These are phyloP conservation scores for Perdita meconis DNA, from an alignment of 2,888 invertebrate species.

Conservation along the genomic window DNA sequence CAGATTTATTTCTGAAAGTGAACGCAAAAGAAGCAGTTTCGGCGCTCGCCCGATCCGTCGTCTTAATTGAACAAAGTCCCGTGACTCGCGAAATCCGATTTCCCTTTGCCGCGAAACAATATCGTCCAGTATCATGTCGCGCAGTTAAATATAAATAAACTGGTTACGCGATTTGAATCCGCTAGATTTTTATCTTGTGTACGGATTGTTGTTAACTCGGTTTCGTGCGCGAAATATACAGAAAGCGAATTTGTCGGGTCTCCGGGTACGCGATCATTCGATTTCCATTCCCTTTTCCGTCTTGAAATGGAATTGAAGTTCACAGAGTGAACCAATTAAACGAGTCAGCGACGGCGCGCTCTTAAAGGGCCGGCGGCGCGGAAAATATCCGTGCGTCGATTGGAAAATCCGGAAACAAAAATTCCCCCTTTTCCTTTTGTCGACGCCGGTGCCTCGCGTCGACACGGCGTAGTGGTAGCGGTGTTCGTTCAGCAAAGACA, in stretches of 20 bases:
- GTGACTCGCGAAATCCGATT: too few relatives aligned
- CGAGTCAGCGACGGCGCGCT: conserved; percentile 4
- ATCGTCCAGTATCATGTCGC: too few relatives aligned
- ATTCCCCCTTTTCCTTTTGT: neutral
- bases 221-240: neutral
- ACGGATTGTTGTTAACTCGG: too few relatives aligned
- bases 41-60: too few relatives aligned
- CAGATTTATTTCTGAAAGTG: neutral
- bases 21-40: too few relatives aligned
- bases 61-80: too few relatives aligned
- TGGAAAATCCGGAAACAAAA: neutral
- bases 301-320: conserved; percentile 14
- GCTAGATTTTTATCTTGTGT: too few relatives aligned
- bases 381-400: conserved; percentile 3
- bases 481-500: conserved; percentile 6
- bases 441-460: neutral
- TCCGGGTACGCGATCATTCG: conserved; percentile 18
- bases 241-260: neutral
- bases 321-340: conserved; percentile 23
- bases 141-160: too few relatives aligned
- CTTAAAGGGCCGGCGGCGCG: neutral
- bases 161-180: too few relatives aligned
- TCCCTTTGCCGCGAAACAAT: too few relatives aligned
- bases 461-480: conserved; percentile 3
- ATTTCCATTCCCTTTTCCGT: conserved; percentile 17